A percentile compares a stretch with the other conserved stretches of the same genome.
These are phyloP conservation scores for Limenitis camilla DNA, from an alignment of 2,888 invertebrate species.

Conservation along the genomic window DNA sequence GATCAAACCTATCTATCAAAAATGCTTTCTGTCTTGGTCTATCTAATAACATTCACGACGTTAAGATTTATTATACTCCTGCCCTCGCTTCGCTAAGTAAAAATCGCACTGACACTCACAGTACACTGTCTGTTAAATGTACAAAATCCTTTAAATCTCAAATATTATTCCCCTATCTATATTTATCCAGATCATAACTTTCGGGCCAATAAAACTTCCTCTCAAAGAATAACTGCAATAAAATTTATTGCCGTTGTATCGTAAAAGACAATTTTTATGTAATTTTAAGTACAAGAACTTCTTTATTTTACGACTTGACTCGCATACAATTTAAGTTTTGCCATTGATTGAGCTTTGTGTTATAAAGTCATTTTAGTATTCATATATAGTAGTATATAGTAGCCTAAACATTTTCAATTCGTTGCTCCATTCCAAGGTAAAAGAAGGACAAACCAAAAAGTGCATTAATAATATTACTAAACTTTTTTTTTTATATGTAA, in stretches of 20 bases:
- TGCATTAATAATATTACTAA: too few relatives aligned
- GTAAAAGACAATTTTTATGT: slow-evolving; percentile 47
- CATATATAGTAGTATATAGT: neutral
- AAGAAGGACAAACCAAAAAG: too few relatives aligned
- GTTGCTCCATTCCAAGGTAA: too few relatives aligned
- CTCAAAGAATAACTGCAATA: slow-evolving; percentile 33
- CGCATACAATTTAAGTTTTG: slow-evolving; percentile 28
- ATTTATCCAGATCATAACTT: slow-evolving; percentile 38
- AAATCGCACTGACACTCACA: too few relatives aligned
- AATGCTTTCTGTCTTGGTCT: too few relatives aligned
- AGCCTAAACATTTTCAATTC: too few relatives aligned
- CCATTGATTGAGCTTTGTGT: slow-evolving; percentile 15
- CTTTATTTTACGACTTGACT: slow-evolving; percentile 33
- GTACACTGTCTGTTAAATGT: neutral
- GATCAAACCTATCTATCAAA: too few relatives aligned
- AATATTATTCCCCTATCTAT: slow-evolving; percentile 21
- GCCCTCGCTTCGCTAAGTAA: too few relatives aligned
- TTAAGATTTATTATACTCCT: too few relatives aligned
- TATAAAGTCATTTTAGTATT: too few relatives aligned
- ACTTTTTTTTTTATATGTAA: too few relatives aligned
- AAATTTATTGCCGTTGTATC: slow-evolving; percentile 41
- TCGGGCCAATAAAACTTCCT: slow-evolving; percentile 34
- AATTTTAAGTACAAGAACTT: slow-evolving; percentile 40
- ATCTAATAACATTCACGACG: too few relatives aligned
- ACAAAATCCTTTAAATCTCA: slow-evolving; percentile 9